A percentile compares a stretch with the other conserved stretches of the same genome.
These are phyloP conservation scores for Gastrophryne carolinensis DNA, from an alignment of 2,797 vertebrate genomes.

Conservation along the genomic window DNA sequence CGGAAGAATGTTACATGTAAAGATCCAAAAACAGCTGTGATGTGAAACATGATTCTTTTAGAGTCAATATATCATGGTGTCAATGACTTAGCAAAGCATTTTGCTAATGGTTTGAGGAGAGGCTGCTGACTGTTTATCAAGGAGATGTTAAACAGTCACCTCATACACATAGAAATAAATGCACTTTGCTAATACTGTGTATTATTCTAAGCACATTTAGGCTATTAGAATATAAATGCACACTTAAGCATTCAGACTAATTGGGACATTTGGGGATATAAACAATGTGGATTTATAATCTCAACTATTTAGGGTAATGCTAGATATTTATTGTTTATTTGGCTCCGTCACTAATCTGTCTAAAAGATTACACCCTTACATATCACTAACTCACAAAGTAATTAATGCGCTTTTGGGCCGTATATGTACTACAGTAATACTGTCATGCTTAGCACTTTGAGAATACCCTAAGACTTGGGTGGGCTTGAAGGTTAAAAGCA, in stretches of 20 bases:
- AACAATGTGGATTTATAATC: background rate
- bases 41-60: constrained; percentile 42
- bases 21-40: constrained; percentile 48
- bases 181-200: background rate
- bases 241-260: background rate
- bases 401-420: no score
- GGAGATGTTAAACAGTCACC: constrained; percentile 14
- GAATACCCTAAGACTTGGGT: no score
- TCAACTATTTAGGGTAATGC: background rate
- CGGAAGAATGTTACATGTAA: constrained; percentile 52
- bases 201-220: background rate
- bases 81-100: constrained; percentile 35
- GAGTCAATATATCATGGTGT: constrained; percentile 42
- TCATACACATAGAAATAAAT: constrained; percentile 12
- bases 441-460: no score
- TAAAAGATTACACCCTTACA: background rate
- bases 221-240: background rate
- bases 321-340: background rate
- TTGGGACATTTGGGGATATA: background rate
- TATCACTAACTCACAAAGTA: background rate
- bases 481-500: no score
- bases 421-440: no score
- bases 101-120: constrained; percentile 37
- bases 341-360: no score
- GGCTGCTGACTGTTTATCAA: constrained; percentile 7